Conservation (phyloP, 2,797 vertebrate genomes). For the Eremophila alpestris region DNA sequence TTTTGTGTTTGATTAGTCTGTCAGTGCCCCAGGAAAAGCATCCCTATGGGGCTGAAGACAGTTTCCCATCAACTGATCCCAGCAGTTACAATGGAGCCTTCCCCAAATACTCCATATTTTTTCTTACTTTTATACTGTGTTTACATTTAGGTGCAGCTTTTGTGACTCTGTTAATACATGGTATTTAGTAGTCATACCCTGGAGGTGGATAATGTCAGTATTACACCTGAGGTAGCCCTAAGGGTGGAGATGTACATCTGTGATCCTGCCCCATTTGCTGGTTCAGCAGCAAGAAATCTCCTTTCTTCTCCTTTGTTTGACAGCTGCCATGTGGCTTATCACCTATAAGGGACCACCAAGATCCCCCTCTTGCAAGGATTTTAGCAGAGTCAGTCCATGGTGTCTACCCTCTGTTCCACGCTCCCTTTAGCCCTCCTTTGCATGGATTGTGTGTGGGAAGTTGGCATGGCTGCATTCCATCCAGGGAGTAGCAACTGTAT, state of each 20-base stretch:
- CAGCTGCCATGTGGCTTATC: neutral
- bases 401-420: neutral
- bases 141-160: neutral
- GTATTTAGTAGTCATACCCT: neutral
- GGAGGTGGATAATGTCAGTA: neutral
- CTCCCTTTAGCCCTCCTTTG: neutral
- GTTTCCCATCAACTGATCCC: rapidly evolving
- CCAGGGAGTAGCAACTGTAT: neutral
- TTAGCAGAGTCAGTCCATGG: neutral
- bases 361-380: neutral
- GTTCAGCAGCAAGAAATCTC: neutral
- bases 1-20: neutral
- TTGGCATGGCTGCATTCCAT: neutral
- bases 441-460: neutral
- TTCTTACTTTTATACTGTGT: neutral
- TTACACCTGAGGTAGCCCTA: neutral
- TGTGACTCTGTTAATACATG: neutral
- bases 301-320: neutral
- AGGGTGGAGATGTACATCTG: neutral
- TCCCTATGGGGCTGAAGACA: neutral
- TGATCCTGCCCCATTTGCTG: neutral
- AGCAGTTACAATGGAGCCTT: neutral
- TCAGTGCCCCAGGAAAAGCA: neutral
- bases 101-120: neutral
- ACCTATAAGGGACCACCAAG: neutral